phyloP scores from a whole-genome alignment of 2,888 invertebrate genomes.

The Cylloceria caligata region DNA sequence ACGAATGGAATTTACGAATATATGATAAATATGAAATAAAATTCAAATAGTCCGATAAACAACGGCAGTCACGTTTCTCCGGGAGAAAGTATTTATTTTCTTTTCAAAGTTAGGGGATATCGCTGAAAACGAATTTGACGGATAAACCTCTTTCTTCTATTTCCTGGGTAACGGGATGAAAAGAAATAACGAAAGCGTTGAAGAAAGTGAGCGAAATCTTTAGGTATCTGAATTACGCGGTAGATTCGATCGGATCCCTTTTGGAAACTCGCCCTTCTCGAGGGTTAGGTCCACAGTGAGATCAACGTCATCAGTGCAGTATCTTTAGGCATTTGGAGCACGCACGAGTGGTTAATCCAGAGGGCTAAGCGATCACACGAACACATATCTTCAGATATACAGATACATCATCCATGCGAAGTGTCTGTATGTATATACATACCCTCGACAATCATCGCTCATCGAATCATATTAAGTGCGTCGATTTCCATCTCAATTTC shows the following conservation, averaged over 20 bases:
- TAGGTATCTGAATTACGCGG: constrained; percentile 19
- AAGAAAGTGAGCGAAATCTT: constrained; percentile 20
- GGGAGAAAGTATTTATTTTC: background rate
- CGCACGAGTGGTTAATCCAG: constrained; percentile 20
- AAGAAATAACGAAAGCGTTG: background rate
- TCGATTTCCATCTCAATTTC: constrained; percentile 20
- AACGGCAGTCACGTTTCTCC: background rate
- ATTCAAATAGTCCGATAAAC: background rate
- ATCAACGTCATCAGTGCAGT: constrained; percentile 19
- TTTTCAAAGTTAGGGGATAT: background rate
- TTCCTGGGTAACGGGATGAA: background rate
- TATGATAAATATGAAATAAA: background rate
- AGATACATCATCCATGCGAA: background rate
- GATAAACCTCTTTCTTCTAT: constrained; percentile 10
- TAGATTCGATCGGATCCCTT: constrained; percentile 26
- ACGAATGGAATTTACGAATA: background rate
- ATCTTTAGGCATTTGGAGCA: constrained; percentile 27
- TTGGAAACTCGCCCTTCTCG: background rate
- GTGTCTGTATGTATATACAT: background rate
- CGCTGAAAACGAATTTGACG: background rate
- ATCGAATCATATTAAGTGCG: background rate
- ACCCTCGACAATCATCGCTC: constrained; percentile 36
- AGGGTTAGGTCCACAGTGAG: constrained; percentile 29
- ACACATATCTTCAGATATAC: background rate
- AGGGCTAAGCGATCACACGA: constrained; percentile 34